Conservation (phyloP, 2,888 invertebrate genomes). For the Sepioteuthis lessoniana region DNA sequence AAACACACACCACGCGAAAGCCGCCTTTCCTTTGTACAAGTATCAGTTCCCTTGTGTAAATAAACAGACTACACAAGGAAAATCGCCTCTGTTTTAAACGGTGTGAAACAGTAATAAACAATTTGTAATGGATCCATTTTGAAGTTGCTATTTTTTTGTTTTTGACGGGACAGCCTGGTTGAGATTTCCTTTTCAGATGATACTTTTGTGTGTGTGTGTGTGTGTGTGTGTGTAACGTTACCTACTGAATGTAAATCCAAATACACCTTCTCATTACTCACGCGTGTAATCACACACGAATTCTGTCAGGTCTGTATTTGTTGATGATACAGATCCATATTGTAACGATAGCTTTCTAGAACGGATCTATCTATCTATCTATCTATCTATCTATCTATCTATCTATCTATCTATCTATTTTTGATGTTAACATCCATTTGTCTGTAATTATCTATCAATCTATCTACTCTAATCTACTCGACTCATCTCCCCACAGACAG, state of each 20-base stretch:
- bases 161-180: too few relatives aligned
- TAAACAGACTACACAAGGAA: neutral
- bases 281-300: slow-evolving; percentile 16
- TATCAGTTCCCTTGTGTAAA: neutral
- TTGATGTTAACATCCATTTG: too few relatives aligned
- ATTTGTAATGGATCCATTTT: neutral
- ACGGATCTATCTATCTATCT: neutral
- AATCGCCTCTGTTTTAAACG: neutral
- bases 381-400: neutral
- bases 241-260: slow-evolving; percentile 13
- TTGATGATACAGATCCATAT: slow-evolving; percentile 13
- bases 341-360: neutral
- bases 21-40: neutral
- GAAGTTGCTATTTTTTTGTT: neutral
- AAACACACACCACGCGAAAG: slow-evolving; percentile 7
- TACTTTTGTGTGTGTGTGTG: too few relatives aligned
- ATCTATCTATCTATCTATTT: neutral
- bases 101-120: slow-evolving; percentile 33
- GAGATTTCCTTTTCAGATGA: too few relatives aligned
- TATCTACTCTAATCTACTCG: neutral
- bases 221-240: too few relatives aligned
- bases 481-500: too few relatives aligned
- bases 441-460: neutral
- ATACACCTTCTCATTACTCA: slow-evolving; percentile 36
- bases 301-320: neutral